Evolutionary conservation across 2,797 vertebrate species (phyloP).

Genomic region (Sebastes iracundus): DNA sequence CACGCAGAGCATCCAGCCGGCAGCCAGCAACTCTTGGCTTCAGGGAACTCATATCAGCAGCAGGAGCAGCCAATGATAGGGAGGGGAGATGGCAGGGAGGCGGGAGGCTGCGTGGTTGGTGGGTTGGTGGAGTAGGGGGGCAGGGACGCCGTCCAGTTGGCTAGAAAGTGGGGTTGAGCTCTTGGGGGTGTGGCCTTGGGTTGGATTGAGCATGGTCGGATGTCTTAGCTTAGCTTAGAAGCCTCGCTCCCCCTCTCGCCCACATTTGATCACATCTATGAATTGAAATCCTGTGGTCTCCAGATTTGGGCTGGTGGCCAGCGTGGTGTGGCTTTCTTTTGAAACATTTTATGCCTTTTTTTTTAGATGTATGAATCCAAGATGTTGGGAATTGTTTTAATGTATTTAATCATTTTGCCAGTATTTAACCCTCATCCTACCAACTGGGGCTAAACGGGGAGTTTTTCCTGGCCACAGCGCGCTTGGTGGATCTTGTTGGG

Average conservation of each 20-base stretch:
- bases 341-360: neutral
- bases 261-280: constrained; percentile 55
- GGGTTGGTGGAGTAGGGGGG: constrained; percentile 57
- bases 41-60: constrained; percentile 57
- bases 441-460: too few relatives aligned
- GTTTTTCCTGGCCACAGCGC: too few relatives aligned
- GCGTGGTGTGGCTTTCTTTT: neutral
- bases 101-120: constrained; percentile 70
- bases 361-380: neutral
- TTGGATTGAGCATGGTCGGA: constrained; percentile 68
- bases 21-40: constrained; percentile 39
- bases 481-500: too few relatives aligned
- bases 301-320: constrained; percentile 33
- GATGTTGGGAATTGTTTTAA: neutral
- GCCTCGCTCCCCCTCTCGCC: constrained; percentile 48
- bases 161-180: constrained; percentile 75
- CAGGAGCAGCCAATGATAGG: constrained; percentile 69
- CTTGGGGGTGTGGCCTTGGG: constrained; percentile 63
- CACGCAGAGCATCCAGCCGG: constrained; percentile 52
- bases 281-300: constrained; percentile 45
- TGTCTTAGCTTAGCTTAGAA: constrained; percentile 60
- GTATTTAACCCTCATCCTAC: neutral
- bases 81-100: constrained; percentile 56
- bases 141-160: constrained; percentile 62
- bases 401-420: neutral